A percentile compares a stretch with the other conserved stretches of the same genome.
Conservation (phyloP, 2,888 invertebrate species). For the Trilocha varians region DNA sequence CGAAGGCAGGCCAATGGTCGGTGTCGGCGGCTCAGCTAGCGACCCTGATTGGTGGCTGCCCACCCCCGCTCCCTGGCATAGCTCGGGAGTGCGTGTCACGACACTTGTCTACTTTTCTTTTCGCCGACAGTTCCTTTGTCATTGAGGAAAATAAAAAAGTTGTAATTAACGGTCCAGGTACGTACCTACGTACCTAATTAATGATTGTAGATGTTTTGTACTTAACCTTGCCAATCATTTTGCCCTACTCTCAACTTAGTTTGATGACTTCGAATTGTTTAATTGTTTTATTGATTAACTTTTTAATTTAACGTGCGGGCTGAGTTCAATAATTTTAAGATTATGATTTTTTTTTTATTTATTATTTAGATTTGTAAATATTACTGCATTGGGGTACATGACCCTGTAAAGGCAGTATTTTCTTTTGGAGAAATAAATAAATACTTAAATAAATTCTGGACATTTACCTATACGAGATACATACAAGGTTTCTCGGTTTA, state of each 20-base stretch:
- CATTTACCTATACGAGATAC: too few species aligned
- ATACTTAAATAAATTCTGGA: too few species aligned
- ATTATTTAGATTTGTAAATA: too few species aligned
- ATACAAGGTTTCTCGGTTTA: too few species aligned
- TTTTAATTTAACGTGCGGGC: too few species aligned
- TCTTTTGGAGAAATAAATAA: too few species aligned
- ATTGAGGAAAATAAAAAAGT: constrained; percentile 73
- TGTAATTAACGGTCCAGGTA: constrained; percentile 73
- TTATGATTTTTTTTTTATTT: too few species aligned
- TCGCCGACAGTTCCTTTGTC: constrained; percentile 73
- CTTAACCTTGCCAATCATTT: constrained; percentile 12
- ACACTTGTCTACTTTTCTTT: constrained; percentile 74
- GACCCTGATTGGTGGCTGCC: constrained; percentile 38
- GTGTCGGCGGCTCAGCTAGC: constrained; percentile 32
- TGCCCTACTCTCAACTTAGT: not conserved
- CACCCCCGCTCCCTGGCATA: constrained; percentile 36
- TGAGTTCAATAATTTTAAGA: too few species aligned
- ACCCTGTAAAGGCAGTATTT: too few species aligned
- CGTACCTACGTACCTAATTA: constrained; percentile 57
- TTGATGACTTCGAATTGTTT: not conserved
- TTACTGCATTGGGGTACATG: too few species aligned
- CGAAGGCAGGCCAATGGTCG: constrained; percentile 49
- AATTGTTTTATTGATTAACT: too few species aligned
- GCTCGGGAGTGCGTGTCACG: constrained; percentile 66
- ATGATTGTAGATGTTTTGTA: constrained; percentile 44